phyloP scores from a whole-genome alignment of 2,888 invertebrate genomes.

The Lysandra bellargus region DNA sequence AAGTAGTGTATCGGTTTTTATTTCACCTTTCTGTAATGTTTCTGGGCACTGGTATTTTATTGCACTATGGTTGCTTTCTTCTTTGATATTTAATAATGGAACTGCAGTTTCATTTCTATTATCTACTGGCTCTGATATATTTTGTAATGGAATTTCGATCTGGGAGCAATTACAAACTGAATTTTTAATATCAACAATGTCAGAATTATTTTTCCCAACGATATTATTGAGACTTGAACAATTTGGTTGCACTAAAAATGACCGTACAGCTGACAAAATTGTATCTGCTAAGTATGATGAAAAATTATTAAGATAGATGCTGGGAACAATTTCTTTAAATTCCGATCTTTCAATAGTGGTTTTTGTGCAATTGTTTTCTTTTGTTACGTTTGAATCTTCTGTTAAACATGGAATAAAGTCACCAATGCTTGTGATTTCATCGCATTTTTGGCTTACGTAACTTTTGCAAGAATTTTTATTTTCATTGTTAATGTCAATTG shows the following conservation, averaged over 20 bases:
- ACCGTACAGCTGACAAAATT: slow-evolving; percentile 9
- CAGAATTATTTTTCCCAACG: not conserved
- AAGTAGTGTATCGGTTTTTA: not conserved
- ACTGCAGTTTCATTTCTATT: not conserved
- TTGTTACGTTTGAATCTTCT: not conserved
- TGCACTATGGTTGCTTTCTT: not conserved
- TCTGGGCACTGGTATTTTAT: not conserved
- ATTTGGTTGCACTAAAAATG: not conserved
- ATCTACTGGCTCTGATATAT: not conserved
- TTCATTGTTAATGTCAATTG: not conserved
- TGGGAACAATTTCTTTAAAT: not conserved
- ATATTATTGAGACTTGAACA: not conserved
- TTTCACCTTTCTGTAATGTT: not conserved
- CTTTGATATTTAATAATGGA: not conserved
- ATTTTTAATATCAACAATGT: not conserved
- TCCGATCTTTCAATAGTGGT: not conserved
- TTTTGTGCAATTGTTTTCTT: not conserved
- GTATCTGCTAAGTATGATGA: slow-evolving; percentile 13
- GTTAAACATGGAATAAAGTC: not conserved
- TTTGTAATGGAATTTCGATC: not conserved
- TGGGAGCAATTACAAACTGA: not conserved
- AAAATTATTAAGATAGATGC: not conserved
- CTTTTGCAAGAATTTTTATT: not conserved
- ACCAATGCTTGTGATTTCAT: not conserved
- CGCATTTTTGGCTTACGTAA: not conserved